phyloP scores from a whole-genome alignment of 2,113 vertebrate species.

The Phrynocephalus versicolor region DNA sequence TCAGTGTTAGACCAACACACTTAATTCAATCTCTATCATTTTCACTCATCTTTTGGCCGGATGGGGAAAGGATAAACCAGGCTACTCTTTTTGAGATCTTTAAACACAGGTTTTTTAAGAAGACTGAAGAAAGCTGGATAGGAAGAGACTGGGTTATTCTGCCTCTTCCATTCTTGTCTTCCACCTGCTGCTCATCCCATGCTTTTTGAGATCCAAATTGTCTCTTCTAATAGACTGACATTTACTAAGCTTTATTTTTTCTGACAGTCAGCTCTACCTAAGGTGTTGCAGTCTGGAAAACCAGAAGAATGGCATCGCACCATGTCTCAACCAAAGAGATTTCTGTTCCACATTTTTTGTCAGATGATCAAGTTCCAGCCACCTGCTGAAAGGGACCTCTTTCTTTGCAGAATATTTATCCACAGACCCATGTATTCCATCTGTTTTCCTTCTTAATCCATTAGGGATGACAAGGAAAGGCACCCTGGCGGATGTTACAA shows the following conservation, averaged over 20 bases:
- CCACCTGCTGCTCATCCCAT: neutral
- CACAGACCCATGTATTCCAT: neutral
- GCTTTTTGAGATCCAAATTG: accelerated
- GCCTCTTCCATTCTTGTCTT: conserved; percentile 9
- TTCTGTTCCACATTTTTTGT: conserved; percentile 49
- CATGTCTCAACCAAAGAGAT: conserved; percentile 21
- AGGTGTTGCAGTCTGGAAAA: conserved; percentile 45
- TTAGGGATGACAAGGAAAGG: conserved; percentile 33
- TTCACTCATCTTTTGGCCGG: neutral
- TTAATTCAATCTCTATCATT: neutral
- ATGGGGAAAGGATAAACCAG: neutral
- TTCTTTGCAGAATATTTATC: neutral
- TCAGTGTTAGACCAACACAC: neutral
- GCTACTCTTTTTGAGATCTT: neutral
- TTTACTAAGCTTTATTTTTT: conserved; percentile 11
- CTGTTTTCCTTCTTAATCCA: conserved; percentile 8
- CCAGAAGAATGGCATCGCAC: conserved; percentile 36
- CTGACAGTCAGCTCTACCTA: conserved; percentile 45
- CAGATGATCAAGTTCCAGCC: conserved; percentile 39
- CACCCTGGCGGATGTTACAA: conserved; percentile 13
- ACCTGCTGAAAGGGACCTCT: conserved; percentile 50
- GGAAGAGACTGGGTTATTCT: neutral
- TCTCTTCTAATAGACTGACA: conserved; percentile 26
- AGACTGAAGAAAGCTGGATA: too few species aligned
- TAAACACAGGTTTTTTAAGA: neutral